Conservation (phyloP, 1,140 invertebrate species). For the Plectrocnemia conspersa region DNA sequence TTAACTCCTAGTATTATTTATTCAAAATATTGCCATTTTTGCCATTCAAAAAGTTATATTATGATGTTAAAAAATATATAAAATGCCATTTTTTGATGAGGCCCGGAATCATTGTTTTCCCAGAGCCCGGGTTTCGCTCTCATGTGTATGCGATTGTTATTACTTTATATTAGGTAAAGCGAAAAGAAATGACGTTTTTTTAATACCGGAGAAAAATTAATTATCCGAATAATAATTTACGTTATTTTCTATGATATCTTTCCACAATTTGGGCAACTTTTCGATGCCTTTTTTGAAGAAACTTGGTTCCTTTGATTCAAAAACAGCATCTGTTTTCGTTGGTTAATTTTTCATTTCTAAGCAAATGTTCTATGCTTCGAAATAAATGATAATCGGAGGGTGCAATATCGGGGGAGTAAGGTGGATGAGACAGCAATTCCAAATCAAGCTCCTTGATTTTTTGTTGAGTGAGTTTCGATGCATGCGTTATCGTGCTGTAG, state of each 20-base stretch:
- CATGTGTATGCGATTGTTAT: no score
- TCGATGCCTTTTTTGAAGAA: conserved; percentile 10
- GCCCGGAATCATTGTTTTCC: no score
- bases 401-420: conserved; percentile 8
- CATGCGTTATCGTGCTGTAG: no score
- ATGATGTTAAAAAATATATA: no score
- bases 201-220: not conserved
- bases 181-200: conserved; percentile 9
- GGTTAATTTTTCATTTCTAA: conserved; percentile 1
- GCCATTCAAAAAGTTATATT: no score
- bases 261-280: conserved; percentile 9
- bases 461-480: no score
- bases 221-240: not conserved
- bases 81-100: no score
- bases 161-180: conserved; percentile 15
- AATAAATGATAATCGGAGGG: conserved; percentile 5
- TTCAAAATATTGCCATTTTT: no score
- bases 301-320: not conserved
- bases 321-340: not conserved
- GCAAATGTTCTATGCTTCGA: not conserved
- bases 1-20: no score
- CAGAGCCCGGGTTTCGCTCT: no score
- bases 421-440: conserved; percentile 1
- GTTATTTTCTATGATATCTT: not conserved
- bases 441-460: no score